These are phyloP conservation scores for Microcebus lehilahytsara DNA, from an alignment of 2,113 vertebrate genomes.

Conservation along the genomic window DNA sequence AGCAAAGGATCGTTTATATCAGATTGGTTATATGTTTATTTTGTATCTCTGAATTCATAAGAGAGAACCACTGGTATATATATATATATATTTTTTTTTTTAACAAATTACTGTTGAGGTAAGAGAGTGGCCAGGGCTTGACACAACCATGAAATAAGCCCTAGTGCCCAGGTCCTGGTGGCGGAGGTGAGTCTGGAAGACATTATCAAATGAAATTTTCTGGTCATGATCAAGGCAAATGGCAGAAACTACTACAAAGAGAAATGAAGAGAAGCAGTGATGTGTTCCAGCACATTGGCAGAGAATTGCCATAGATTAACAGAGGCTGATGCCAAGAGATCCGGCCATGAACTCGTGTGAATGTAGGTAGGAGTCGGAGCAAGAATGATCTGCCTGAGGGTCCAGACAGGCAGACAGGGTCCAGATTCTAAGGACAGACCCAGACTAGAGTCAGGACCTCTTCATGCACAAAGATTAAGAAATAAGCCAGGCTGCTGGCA, in stretches of 20 bases:
- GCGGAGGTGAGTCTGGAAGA: background rate
- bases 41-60: background rate
- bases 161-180: background rate
- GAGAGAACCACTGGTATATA: background rate
- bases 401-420: rapidly evolving
- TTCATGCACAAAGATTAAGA: background rate
- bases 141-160: background rate
- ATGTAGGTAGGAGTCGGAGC: background rate
- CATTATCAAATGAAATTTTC: background rate
- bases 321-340: background rate
- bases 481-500: background rate
- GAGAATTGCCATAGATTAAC: background rate
- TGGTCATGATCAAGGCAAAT: background rate
- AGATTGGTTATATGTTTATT: background rate
- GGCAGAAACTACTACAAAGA: background rate
- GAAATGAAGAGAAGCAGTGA: background rate
- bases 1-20: background rate
- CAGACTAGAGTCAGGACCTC: background rate
- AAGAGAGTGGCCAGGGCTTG: background rate
- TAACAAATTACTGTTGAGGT: background rate
- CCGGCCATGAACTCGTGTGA: background rate
- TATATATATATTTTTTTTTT: background rate
- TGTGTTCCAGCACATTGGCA: background rate
- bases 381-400: background rate
- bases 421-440: background rate